Conservation (phyloP, 2,797 vertebrate genomes). For the Mus spretus region DNA sequence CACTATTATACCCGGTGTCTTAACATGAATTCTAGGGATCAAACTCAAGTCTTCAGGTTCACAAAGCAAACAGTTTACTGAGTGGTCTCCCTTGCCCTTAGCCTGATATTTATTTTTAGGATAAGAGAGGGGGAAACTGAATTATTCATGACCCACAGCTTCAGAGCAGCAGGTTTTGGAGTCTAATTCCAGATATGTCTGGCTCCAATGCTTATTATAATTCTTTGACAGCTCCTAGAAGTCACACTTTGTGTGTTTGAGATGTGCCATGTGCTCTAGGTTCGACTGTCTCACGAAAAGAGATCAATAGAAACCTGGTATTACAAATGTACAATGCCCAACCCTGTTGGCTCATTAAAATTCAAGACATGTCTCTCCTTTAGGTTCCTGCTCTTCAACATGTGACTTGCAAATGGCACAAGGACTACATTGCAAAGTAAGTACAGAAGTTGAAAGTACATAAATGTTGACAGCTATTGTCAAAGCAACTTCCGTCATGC, state of each 20-base stretch:
- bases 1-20: no score
- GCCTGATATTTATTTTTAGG: background rate
- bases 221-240: slow-evolving; percentile 14
- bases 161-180: slow-evolving; percentile 18
- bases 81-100: background rate
- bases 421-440: background rate
- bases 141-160: slow-evolving; percentile 13
- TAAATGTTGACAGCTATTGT: background rate
- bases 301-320: background rate
- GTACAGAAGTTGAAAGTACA: background rate
- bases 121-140: background rate
- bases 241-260: background rate
- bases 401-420: background rate
- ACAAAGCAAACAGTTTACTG: background rate
- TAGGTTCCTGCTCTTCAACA: background rate
- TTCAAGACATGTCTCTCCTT: background rate
- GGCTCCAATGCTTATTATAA: slow-evolving; percentile 37
- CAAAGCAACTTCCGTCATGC: background rate
- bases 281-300: slow-evolving; percentile 42
- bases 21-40: background rate
- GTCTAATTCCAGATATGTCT: slow-evolving; percentile 46
- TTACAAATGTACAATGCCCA: slow-evolving; percentile 19
- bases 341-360: background rate
- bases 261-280: slow-evolving; percentile 17
- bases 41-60: background rate